Percentiles rank a stretch among this genome's conserved stretches.
Conservation (phyloP, 2,113 vertebrate species). For the Dromas ardeola region DNA sequence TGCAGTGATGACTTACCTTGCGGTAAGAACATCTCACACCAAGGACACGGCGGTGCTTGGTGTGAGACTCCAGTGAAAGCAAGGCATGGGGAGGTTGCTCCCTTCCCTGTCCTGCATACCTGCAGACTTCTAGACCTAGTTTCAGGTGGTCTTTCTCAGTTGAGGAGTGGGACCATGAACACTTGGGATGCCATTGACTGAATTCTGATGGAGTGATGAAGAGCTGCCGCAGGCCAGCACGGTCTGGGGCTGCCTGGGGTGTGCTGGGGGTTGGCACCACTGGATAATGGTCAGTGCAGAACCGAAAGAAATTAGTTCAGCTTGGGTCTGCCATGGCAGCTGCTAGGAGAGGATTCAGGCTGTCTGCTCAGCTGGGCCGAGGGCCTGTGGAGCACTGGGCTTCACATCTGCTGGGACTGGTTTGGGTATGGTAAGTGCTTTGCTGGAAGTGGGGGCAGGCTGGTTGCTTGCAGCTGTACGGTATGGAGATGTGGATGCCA, state of each 20-base stretch:
- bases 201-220: neutral
- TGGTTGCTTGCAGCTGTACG: rapidly evolving
- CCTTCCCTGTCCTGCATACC: neutral
- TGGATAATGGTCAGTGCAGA: neutral
- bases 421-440: neutral
- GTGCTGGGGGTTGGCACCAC: neutral
- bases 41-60: neutral
- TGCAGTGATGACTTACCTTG: neutral
- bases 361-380: neutral
- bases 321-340: neutral
- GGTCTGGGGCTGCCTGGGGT: neutral
- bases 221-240: neutral
- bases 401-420: neutral
- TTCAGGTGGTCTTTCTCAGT: neutral
- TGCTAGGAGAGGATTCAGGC: neutral
- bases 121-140: neutral
- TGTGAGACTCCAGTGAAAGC: neutral
- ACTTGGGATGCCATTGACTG: neutral
- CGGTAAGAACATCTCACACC: no score
- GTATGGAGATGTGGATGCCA: neutral
- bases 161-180: neutral
- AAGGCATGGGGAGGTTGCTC: neutral
- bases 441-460: neutral
- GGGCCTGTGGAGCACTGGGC: neutral
- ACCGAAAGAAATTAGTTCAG: neutral